These are phyloP conservation scores for Indicator maculatus DNA, from an alignment of 2,113 vertebrate species.

Conservation along the genomic window DNA sequence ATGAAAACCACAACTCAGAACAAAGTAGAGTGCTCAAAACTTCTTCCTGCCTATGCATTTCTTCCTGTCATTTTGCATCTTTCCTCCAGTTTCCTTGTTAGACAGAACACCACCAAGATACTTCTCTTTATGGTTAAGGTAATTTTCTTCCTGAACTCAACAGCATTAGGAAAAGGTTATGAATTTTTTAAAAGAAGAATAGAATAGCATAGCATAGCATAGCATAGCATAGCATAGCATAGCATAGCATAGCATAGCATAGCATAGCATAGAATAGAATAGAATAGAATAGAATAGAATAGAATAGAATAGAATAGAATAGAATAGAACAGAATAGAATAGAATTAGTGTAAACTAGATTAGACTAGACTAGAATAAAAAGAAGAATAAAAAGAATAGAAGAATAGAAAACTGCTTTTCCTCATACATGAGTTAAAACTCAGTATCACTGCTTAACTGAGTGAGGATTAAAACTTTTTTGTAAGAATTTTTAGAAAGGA, in stretches of 20 bases:
- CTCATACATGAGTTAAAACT: neutral
- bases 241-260: neutral
- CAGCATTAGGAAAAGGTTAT: no score
- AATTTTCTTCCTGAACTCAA: neutral
- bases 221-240: neutral
- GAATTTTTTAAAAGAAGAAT: neutral
- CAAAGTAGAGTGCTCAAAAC: neutral
- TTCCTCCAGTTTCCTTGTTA: neutral
- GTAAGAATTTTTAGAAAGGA: neutral
- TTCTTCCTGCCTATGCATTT: neutral
- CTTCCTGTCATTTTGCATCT: neutral
- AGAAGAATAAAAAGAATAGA: neutral
- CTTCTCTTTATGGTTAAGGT: neutral
- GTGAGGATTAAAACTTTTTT: neutral
- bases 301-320: no score
- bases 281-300: neutral
- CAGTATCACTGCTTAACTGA: neutral
- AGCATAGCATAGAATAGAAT: no score
- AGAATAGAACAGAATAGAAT: neutral
- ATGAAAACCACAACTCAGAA: neutral
- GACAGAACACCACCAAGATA: neutral
- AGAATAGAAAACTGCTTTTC: neutral
- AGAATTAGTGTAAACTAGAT: neutral
- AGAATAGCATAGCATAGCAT: neutral
- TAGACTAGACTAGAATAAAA: neutral